Evolutionary conservation across 2,797 vertebrate species (phyloP), one percentile per base, ranked within the genome.

Genomic region (Crax fasciolata): DNA sequence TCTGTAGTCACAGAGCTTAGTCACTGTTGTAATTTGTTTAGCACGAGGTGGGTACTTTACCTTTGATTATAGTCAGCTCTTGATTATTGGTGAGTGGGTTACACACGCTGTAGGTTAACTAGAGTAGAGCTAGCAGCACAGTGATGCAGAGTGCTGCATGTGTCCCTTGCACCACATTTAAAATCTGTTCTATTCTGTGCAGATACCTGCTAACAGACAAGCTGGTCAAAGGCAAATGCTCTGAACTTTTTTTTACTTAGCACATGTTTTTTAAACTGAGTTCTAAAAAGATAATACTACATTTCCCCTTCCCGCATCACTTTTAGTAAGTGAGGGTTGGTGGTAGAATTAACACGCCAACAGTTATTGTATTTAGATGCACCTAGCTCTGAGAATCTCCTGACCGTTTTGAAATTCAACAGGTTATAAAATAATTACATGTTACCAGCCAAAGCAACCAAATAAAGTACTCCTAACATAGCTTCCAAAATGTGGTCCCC

Each of bases 81-180:
- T 63, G 67, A 27, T 73, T 55, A 25, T 12, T 20, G 48, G 32
- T 15, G 71, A 63, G 48, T 21, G 65, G 38, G n/a, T 59, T 54
- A 8, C 38, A 27, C 0, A 6, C 35, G 2, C 76, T 43, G n/a
- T 20, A 24, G 44, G 25, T 59, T 71, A 25, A 52, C 20, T 27
- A 48, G 28, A 39, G 7, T 14, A 38, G 49, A 49, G 41, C 20
- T 11, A 39, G 65, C 55, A 66, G 73, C 61, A 30, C 11, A 28
- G n/a, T 12, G 51, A 30, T 55, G 35, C 30, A 1, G 0, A 48
- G 15, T 3, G 8, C 19, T 4, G 20, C 1, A 1, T 4, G 13
- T 23, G 39, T 28, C 59, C 28, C n/a, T 65, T 41, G 28, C 7
- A 16, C 9, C 8, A 2, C 57, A 20, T 35, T 68, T 65, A 58